Evolutionary conservation across 2,888 invertebrate species (phyloP).

Genomic region (Rhagonycha fulva): DNA sequence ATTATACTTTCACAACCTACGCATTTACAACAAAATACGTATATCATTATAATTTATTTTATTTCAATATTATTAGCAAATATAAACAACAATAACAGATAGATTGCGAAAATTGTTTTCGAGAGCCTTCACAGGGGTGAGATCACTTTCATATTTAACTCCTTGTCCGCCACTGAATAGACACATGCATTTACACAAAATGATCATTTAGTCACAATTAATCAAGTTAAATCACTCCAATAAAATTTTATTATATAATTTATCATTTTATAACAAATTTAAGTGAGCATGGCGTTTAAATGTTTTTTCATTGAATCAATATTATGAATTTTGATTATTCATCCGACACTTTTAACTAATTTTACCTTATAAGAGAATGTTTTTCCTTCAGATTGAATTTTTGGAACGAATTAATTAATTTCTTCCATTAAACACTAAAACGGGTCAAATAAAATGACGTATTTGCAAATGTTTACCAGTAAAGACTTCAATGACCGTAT

Average conservation of each 20-base stretch:
- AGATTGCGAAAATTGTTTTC: background rate
- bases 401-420: background rate
- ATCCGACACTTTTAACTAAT: background rate
- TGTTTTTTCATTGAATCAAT: background rate
- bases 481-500: background rate
- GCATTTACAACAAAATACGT: background rate
- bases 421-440: background rate
- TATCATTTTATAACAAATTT: background rate
- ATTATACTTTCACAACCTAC: conserved; percentile 13
- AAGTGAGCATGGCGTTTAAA: background rate
- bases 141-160: background rate
- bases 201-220: background rate
- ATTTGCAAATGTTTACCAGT: conserved; percentile 11
- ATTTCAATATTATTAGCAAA: background rate
- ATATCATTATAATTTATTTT: background rate
- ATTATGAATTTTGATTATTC: too few relatives aligned
- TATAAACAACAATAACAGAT: background rate
- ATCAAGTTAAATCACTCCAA: background rate
- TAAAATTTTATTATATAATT: background rate
- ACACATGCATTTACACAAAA: background rate
- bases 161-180: background rate
- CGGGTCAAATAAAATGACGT: conserved; percentile 14
- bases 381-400: background rate
- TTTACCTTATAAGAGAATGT: background rate
- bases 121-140: background rate